These are phyloP conservation scores for Drosophila mimica DNA, from an alignment of 2,888 invertebrate genomes.

Conservation along the genomic window DNA sequence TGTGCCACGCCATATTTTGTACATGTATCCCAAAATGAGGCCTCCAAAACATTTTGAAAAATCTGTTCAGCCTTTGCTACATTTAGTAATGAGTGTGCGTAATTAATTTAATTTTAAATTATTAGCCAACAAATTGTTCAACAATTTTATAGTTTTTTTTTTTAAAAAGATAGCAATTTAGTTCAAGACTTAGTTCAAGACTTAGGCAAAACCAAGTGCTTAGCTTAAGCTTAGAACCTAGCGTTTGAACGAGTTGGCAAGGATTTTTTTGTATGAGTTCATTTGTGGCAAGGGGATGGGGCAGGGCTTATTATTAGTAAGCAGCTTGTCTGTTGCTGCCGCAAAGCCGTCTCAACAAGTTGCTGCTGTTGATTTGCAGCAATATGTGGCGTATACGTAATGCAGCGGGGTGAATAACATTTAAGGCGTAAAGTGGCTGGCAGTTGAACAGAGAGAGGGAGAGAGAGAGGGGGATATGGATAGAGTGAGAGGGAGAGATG, in stretches of 20 bases:
- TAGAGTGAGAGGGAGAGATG: slow-evolving; percentile 2
- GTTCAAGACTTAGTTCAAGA: neutral
- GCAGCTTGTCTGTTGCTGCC: slow-evolving; percentile 42
- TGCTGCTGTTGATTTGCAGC: slow-evolving; percentile 42
- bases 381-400: slow-evolving; percentile 71
- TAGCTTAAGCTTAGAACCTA: slow-evolving; percentile 9
- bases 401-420: slow-evolving; percentile 72
- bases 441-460: slow-evolving; percentile 3
- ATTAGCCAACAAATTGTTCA: neutral
- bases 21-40: slow-evolving; percentile 34
- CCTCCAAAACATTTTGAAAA: slow-evolving; percentile 27
- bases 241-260: slow-evolving; percentile 15
- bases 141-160: neutral
- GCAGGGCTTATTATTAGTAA: slow-evolving; percentile 39
- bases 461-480: neutral
- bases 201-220: neutral
- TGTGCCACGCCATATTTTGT: slow-evolving; percentile 37
- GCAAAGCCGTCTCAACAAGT: slow-evolving; percentile 74
- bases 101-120: slow-evolving; percentile 15
- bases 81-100: slow-evolving; percentile 11
- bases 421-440: slow-evolving; percentile 37
- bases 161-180: neutral
- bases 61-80: slow-evolving; percentile 24
- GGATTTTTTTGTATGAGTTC: slow-evolving; percentile 21
- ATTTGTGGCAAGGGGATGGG: slow-evolving; percentile 12